Conservation (phyloP, 1,140 invertebrate species). For the Orchesella cincta region DNA sequence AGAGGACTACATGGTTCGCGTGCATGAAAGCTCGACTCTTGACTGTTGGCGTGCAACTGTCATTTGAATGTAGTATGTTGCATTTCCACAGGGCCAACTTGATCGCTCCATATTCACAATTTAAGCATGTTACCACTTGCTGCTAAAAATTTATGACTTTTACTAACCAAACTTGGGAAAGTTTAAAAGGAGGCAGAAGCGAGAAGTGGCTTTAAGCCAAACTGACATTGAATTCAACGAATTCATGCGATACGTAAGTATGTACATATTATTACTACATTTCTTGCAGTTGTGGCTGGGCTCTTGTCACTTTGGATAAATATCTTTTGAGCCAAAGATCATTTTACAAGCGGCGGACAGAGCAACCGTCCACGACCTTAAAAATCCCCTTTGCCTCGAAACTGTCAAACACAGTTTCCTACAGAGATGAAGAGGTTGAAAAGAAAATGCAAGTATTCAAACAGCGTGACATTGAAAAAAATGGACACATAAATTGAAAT, state of each 20-base stretch:
- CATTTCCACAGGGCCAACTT: too few species aligned
- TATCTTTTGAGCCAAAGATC: background rate
- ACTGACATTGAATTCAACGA: background rate
- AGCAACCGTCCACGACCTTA: background rate
- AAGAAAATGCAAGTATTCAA: background rate
- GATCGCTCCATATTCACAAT: background rate
- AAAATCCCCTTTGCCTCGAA: background rate
- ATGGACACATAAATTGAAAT: too few species aligned
- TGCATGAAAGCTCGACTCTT: background rate
- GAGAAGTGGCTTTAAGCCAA: background rate
- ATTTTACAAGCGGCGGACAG: background rate
- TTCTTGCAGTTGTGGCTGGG: background rate
- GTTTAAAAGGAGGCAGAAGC: too few species aligned
- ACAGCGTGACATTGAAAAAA: too few species aligned
- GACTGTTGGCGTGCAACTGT: background rate
- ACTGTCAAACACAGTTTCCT: conserved; percentile 13
- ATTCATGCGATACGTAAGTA: too few species aligned
- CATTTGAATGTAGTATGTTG: background rate
- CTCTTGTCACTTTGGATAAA: background rate
- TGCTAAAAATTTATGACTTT: background rate
- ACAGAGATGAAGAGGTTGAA: background rate
- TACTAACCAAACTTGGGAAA: background rate
- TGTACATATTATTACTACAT: background rate
- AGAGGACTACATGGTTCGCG: background rate
- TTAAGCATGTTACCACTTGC: background rate